Conservation (phyloP, 1,140 invertebrate species). For the Drosophila neocordata region DNA sequence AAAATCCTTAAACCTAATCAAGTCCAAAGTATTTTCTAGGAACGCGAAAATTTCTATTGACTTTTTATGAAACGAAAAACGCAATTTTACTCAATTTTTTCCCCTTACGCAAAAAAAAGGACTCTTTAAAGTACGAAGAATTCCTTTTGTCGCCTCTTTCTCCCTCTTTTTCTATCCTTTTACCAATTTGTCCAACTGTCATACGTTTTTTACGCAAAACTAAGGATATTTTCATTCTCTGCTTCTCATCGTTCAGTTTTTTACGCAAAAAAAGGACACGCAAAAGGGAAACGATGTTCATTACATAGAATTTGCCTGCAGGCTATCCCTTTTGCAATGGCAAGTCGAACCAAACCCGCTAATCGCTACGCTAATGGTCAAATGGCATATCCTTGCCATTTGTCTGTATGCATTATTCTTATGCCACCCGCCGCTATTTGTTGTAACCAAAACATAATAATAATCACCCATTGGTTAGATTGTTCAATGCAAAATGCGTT, state of each 20-base stretch:
- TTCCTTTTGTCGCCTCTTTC: too few relatives aligned
- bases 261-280: not conserved
- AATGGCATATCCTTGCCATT: not conserved
- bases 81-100: not conserved
- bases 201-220: constrained; percentile 45
- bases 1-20: constrained; percentile 38
- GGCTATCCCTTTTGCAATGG: constrained; percentile 37
- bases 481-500: constrained; percentile 70
- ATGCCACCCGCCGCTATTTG: constrained; percentile 71
- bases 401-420: constrained; percentile 60
- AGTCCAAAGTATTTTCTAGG: constrained; percentile 26
- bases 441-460: constrained; percentile 79
- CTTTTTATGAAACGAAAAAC: not conserved
- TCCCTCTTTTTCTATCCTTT: too few relatives aligned
- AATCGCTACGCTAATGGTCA: constrained; percentile 66
- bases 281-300: too few relatives aligned
- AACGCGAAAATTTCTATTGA: not conserved
- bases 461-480: constrained; percentile 77
- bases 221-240: constrained; percentile 14
- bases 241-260: not conserved
- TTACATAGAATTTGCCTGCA: constrained; percentile 42
- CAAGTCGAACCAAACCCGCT: constrained; percentile 38
- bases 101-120: not conserved
- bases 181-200: constrained; percentile 21
- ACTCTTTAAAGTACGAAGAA: not conserved